A percentile compares a stretch with the other conserved stretches of the same genome.
These are phyloP conservation scores for Neolamprologus brichardi DNA, from an alignment of 2,113 vertebrate genomes.

Conservation along the genomic window DNA sequence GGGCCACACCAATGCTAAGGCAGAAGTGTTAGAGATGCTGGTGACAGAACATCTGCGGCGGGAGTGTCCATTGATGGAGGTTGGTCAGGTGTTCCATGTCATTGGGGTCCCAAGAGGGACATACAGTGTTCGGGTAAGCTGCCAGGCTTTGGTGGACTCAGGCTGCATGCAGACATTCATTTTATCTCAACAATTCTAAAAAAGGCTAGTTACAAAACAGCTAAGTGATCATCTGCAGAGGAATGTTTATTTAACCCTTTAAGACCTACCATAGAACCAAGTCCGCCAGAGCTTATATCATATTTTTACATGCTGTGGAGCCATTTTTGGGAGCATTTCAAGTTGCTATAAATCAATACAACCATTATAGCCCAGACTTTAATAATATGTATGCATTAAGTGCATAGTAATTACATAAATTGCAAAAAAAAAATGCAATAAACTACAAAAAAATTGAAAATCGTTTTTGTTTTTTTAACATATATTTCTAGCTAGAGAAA, in stretches of 20 bases:
- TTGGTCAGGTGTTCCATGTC: background rate
- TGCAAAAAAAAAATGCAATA: too few relatives aligned
- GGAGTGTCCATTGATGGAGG: background rate
- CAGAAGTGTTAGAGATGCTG: background rate
- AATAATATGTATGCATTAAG: too few relatives aligned
- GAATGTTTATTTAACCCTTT: background rate
- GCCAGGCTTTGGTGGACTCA: background rate
- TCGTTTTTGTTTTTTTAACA: too few relatives aligned
- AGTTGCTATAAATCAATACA: too few relatives aligned
- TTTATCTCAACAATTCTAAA: background rate
- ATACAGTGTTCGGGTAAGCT: background rate
- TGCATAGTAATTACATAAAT: too few relatives aligned
- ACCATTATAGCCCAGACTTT: too few relatives aligned
- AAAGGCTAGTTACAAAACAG: background rate
- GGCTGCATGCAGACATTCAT: background rate
- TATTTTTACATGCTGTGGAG: too few relatives aligned
- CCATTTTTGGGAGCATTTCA: too few relatives aligned
- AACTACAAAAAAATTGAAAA: too few relatives aligned
- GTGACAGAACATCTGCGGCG: rapidly evolving
- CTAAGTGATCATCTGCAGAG: background rate
- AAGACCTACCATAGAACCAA: too few relatives aligned
- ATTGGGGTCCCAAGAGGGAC: background rate
- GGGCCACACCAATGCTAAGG: background rate
- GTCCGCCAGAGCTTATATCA: too few relatives aligned
- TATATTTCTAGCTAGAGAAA: too few relatives aligned